A percentile compares a stretch with the other conserved stretches of the same genome.
Evolutionary conservation across 2,888 invertebrate genomes (phyloP).

Genomic region (Girardia tigrina): DNA sequence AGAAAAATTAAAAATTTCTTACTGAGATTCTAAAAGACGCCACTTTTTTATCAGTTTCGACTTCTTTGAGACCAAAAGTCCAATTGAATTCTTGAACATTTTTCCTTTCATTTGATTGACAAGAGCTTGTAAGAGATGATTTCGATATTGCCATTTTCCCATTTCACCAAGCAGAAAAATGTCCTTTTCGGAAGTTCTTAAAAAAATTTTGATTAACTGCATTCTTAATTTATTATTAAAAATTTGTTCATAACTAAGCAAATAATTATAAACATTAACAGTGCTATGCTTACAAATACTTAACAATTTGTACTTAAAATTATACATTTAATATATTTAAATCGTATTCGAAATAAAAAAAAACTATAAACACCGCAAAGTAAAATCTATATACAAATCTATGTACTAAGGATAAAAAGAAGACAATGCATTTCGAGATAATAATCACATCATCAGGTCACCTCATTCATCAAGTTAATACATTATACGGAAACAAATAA

Average conservation of each 20-base stretch:
- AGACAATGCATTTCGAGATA: too few species aligned
- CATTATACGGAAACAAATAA: too few species aligned
- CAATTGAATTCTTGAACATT: conserved; percentile 49
- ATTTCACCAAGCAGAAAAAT: conserved; percentile 49
- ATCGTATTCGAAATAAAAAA: too few species aligned
- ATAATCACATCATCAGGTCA: too few species aligned
- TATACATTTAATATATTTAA: too few species aligned
- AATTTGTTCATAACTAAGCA: background rate
- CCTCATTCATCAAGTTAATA: too few species aligned
- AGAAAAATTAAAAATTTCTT: background rate
- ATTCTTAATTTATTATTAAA: background rate
- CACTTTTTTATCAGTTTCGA: conserved; percentile 49
- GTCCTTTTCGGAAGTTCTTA: conserved; percentile 45
- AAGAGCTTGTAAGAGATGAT: conserved; percentile 46
- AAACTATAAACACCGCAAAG: too few species aligned
- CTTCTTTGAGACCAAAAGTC: conserved; percentile 48
- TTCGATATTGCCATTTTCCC: conserved; percentile 47
- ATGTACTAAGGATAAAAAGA: too few species aligned
- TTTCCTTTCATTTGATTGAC: conserved; percentile 50
- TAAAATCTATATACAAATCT: too few species aligned
- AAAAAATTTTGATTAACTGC: background rate
- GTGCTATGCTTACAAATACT: too few species aligned
- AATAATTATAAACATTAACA: background rate
- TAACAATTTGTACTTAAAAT: too few species aligned
- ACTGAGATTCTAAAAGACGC: conserved; percentile 40